Conservation (phyloP, 1,140 invertebrate species). For the Xylocopa sonorina region DNA sequence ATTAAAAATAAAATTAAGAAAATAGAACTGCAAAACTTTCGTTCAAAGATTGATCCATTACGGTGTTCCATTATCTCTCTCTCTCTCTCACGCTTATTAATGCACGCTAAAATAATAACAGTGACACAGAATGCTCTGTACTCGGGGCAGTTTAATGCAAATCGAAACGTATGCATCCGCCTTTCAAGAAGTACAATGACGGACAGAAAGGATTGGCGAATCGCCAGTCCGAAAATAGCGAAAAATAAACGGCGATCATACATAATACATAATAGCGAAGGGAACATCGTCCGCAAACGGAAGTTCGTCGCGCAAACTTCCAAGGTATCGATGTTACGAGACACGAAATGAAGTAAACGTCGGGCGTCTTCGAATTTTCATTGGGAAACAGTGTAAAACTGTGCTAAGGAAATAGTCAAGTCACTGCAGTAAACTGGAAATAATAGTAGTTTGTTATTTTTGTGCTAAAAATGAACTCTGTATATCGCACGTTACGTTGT, state of each 20-base stretch:
- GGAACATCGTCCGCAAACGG: neutral
- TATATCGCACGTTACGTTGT: neutral
- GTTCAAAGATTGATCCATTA: too few relatives aligned
- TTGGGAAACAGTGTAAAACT: neutral
- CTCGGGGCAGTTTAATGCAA: neutral
- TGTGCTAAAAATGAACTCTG: conserved; percentile 16
- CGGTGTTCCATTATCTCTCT: too few relatives aligned
- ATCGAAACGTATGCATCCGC: conserved; percentile 3
- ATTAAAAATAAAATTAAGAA: too few relatives aligned
- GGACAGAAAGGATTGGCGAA: conserved; percentile 11
- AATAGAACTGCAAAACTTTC: too few relatives aligned
- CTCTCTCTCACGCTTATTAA: neutral
- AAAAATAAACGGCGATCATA: conserved; percentile 20
- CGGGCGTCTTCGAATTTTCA: too few relatives aligned
- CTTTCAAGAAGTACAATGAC: conserved; percentile 12
- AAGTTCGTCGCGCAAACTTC: neutral
- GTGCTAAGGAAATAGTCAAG: conserved; percentile 6
- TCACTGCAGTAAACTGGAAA: neutral
- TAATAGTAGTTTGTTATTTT: conserved; percentile 10
- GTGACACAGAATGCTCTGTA: neutral
- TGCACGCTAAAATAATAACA: neutral
- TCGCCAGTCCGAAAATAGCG: conserved; percentile 36
- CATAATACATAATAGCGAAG: conserved; percentile 5
- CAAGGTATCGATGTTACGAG: neutral
- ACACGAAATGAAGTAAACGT: neutral